These are phyloP conservation scores for Platycheirus rosarum DNA, from an alignment of 2,888 invertebrate genomes.

Conservation along the genomic window DNA sequence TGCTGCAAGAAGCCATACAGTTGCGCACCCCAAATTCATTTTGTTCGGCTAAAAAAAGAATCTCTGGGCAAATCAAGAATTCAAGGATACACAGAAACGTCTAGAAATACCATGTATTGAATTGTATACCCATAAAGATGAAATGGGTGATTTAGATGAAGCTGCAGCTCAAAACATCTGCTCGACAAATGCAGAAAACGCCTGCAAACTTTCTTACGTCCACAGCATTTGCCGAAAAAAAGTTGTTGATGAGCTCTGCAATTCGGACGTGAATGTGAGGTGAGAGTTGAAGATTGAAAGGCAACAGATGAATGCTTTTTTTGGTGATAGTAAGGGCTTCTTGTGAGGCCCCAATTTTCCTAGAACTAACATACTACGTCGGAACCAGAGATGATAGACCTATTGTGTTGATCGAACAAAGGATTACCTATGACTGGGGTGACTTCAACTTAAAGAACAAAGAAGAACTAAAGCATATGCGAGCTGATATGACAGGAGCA, in stretches of 20 bases:
- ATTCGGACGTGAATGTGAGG: slow-evolving; percentile 81
- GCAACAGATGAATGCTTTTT: slow-evolving; percentile 91
- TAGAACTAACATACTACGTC: slow-evolving; percentile 90
- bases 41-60: too few species aligned
- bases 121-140: slow-evolving; percentile 85
- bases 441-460: slow-evolving; percentile 87
- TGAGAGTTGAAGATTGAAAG: slow-evolving; percentile 85
- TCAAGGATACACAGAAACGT: slow-evolving; percentile 77
- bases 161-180: slow-evolving; percentile 92
- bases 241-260: slow-evolving; percentile 82
- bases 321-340: slow-evolving; percentile 90
- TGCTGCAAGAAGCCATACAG: too few species aligned
- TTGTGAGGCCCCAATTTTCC: slow-evolving; percentile 89
- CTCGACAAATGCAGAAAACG: slow-evolving; percentile 89
- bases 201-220: slow-evolving; percentile 92
- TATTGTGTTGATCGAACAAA: slow-evolving; percentile 88
- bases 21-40: too few species aligned
- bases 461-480: slow-evolving; percentile 87
- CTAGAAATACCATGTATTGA: slow-evolving; percentile 78
- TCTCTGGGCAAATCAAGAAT: slow-evolving; percentile 87
- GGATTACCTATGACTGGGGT: slow-evolving; percentile 88
- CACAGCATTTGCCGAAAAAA: slow-evolving; percentile 89
- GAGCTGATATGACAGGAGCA: slow-evolving; percentile 93
- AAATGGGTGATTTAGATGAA: slow-evolving; percentile 87
- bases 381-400: slow-evolving; percentile 85